Conservation (phyloP, 2,888 invertebrate genomes). For the Nemapogon koenigi region DNA sequence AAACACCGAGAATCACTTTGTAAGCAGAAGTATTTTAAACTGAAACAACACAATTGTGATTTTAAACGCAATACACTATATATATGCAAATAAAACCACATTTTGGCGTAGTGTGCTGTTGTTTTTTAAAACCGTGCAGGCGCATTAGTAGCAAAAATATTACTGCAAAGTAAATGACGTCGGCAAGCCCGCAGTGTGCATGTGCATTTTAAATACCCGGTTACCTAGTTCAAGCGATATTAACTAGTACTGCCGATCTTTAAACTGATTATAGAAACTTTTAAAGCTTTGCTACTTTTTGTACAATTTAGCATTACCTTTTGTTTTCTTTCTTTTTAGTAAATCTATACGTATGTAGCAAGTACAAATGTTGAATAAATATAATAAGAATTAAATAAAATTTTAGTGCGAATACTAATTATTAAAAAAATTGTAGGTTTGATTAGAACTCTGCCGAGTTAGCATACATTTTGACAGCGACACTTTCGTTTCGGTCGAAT, state of each 20-base stretch:
- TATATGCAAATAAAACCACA: slow-evolving; percentile 31
- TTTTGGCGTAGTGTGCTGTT: slow-evolving; percentile 43
- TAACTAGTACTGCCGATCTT: not conserved
- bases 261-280: too few relatives aligned
- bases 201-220: slow-evolving; percentile 57
- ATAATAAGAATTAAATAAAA: too few relatives aligned
- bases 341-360: too few relatives aligned
- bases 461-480: too few relatives aligned
- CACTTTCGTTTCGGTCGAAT: too few relatives aligned
- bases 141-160: slow-evolving; percentile 60
- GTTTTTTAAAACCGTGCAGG: slow-evolving; percentile 47
- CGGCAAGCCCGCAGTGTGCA: slow-evolving; percentile 58
- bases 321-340: too few relatives aligned
- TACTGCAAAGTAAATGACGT: slow-evolving; percentile 62
- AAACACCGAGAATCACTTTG: slow-evolving; percentile 3
- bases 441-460: too few relatives aligned
- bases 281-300: too few relatives aligned
- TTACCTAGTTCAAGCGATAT: slow-evolving; percentile 33
- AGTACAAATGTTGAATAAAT: too few relatives aligned
- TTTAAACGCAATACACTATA: slow-evolving; percentile 28
- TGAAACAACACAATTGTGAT: slow-evolving; percentile 14
- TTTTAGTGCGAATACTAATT: too few relatives aligned
- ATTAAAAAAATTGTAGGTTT: too few relatives aligned
- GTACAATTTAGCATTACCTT: too few relatives aligned
- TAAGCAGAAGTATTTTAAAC: slow-evolving; percentile 1